These are phyloP conservation scores for Dendrolimus houi DNA, from an alignment of 2,888 invertebrate genomes.

Conservation along the genomic window DNA sequence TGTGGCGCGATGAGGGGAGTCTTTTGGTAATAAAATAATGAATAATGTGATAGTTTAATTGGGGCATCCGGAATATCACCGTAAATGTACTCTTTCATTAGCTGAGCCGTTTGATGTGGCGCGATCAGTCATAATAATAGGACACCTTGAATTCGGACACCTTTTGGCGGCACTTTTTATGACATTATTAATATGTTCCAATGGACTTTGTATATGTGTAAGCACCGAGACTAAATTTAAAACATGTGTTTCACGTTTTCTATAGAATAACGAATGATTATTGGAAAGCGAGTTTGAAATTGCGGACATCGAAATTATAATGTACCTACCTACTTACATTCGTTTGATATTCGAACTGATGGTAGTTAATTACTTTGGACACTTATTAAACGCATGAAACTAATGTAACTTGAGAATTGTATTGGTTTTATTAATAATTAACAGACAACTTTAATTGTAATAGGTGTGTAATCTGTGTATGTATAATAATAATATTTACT, in stretches of 20 bases:
- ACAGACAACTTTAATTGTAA: no score
- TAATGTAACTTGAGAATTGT: no score
- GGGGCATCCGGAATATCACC: constrained; percentile 47
- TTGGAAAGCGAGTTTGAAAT: neutral
- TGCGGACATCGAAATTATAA: neutral
- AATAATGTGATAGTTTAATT: constrained; percentile 62
- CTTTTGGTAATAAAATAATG: constrained; percentile 51
- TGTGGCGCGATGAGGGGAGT: constrained; percentile 30
- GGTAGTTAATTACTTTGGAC: no score
- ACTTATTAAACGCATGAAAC: no score
- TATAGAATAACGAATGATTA: neutral
- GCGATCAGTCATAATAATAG: constrained; percentile 35
- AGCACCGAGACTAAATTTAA: constrained; percentile 28
- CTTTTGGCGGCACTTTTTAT: constrained; percentile 21
- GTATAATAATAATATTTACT: no score
- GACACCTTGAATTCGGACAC: constrained; percentile 37
- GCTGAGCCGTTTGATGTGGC: constrained; percentile 31
- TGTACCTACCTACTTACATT: no score
- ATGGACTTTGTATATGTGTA: constrained; percentile 16
- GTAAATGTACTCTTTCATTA: constrained; percentile 37
- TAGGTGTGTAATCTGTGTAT: no score
- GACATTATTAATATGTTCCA: constrained; percentile 9
- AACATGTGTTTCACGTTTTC: neutral
- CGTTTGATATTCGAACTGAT: no score
- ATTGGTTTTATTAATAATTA: no score